phyloP scores from a whole-genome alignment of 2,797 vertebrate species.

The Myripristis jacobus region DNA sequence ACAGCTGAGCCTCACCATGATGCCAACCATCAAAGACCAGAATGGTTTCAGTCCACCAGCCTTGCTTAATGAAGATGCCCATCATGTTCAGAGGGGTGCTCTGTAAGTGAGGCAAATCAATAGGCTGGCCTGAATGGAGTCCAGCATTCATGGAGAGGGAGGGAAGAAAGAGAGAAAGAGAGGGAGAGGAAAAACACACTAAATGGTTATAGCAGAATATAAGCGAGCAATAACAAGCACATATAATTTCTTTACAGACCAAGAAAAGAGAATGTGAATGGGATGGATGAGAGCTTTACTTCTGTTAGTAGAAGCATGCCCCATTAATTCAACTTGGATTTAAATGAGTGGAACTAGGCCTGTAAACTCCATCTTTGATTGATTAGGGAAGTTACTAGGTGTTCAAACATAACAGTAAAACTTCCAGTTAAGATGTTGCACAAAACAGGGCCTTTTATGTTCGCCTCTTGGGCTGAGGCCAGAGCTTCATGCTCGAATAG shows the following conservation, averaged over 20 bases:
- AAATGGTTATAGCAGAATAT: constrained; percentile 49
- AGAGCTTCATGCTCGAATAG: constrained; percentile 61
- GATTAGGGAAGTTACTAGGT: constrained; percentile 68
- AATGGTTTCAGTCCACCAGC: constrained; percentile 57
- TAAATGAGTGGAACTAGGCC: constrained; percentile 68
- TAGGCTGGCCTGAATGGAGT: constrained; percentile 27
- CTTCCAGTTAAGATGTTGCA: constrained; percentile 58
- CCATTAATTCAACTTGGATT: constrained; percentile 69
- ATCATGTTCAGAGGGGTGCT: constrained; percentile 48
- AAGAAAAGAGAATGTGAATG: constrained; percentile 42
- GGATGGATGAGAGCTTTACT: constrained; percentile 54
- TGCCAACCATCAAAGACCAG: constrained; percentile 38
- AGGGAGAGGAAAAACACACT: constrained; percentile 38
- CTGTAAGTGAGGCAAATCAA: constrained; percentile 15
- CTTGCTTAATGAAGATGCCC: constrained; percentile 69
- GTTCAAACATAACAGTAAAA: constrained; percentile 62
- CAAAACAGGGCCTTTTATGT: constrained; percentile 62
- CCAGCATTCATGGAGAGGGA: constrained; percentile 10
- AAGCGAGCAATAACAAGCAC: constrained; percentile 46
- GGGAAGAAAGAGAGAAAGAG: constrained; percentile 8
- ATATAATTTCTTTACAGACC: constrained; percentile 56
- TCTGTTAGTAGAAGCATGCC: constrained; percentile 58
- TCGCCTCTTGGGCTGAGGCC: constrained; percentile 57
- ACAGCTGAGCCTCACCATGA: constrained; percentile 19
- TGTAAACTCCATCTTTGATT: constrained; percentile 75